These are phyloP conservation scores for Lasioglossum vierecki DNA, from an alignment of 2,888 invertebrate species.

Conservation along the genomic window DNA sequence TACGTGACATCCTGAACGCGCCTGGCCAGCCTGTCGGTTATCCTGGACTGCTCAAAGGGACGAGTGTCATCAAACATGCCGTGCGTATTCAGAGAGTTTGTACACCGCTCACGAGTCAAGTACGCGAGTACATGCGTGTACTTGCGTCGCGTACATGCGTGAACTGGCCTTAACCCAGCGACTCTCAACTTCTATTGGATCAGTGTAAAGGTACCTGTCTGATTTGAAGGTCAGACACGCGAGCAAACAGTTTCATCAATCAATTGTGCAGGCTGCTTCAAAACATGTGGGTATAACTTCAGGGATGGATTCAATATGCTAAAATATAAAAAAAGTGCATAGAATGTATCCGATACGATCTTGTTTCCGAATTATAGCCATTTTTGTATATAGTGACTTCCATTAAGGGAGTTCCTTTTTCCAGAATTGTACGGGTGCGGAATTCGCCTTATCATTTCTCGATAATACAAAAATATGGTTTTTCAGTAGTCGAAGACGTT, in stretches of 20 bases:
- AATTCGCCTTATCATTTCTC: too few species aligned
- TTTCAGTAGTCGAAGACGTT: too few species aligned
- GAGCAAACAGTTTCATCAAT: not conserved
- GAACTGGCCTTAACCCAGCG: slow-evolving; percentile 39
- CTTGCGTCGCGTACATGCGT: slow-evolving; percentile 25
- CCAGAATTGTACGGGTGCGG: too few species aligned
- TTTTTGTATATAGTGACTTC: too few species aligned
- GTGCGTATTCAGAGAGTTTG: slow-evolving; percentile 47
- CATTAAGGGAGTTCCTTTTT: too few species aligned
- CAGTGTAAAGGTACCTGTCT: not conserved
- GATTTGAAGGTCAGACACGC: not conserved
- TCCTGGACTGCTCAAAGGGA: slow-evolving; percentile 47
- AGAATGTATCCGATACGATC: too few species aligned
- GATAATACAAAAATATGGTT: too few species aligned
- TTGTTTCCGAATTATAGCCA: too few species aligned
- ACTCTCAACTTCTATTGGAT: slow-evolving; percentile 16
- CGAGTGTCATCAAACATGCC: slow-evolving; percentile 58
- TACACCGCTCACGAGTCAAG: slow-evolving; percentile 54
- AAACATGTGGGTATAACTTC: too few species aligned
- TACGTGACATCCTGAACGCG: slow-evolving; percentile 59
- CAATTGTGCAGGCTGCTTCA: too few species aligned
- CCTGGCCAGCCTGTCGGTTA: slow-evolving; percentile 39
- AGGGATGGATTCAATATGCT: too few species aligned
- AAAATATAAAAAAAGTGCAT: too few species aligned
- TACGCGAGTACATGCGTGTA: slow-evolving; percentile 52